Conservation (phyloP, 2,888 invertebrate species). For the Lithosia quadra region DNA sequence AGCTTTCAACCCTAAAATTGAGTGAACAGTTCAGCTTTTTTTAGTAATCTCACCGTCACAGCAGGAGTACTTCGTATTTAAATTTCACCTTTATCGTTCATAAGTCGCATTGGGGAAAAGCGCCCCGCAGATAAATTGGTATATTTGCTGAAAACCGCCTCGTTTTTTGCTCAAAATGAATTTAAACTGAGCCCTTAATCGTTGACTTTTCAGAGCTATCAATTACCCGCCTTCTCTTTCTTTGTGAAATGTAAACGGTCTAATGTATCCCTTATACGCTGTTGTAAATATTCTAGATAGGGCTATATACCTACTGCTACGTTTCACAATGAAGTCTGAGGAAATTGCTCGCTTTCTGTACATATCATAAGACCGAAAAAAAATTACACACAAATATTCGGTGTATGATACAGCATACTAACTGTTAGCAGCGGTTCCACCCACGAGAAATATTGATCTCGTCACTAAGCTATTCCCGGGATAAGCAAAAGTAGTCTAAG, state of each 20-base stretch:
- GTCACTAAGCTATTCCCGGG: background rate
- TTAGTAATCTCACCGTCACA: conserved; percentile 21
- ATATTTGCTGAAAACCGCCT: conserved; percentile 36
- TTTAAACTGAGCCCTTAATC: conserved; percentile 52
- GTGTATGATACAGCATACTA: background rate
- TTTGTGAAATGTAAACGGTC: conserved; percentile 59
- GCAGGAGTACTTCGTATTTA: conserved; percentile 12
- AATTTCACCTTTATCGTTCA: conserved; percentile 23
- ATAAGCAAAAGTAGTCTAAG: no score
- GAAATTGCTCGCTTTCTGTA: background rate
- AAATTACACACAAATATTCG: no score
- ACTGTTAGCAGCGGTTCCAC: background rate
- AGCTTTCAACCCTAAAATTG: background rate
- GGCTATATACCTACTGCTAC: background rate
- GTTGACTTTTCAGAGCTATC: conserved; percentile 54
- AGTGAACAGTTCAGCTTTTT: conserved; percentile 12
- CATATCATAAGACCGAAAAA: background rate
- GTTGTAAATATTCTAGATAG: conserved; percentile 25
- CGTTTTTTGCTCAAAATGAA: conserved; percentile 54
- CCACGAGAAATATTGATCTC: background rate
- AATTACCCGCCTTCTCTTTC: conserved; percentile 56
- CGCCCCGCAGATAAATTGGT: conserved; percentile 35
- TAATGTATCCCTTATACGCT: conserved; percentile 20
- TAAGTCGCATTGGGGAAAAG: conserved; percentile 28
- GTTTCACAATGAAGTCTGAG: conserved; percentile 1